Base-by-base conservation (phyloP, 2,888 invertebrate species). In the Latrodectus hesperus region DNA sequence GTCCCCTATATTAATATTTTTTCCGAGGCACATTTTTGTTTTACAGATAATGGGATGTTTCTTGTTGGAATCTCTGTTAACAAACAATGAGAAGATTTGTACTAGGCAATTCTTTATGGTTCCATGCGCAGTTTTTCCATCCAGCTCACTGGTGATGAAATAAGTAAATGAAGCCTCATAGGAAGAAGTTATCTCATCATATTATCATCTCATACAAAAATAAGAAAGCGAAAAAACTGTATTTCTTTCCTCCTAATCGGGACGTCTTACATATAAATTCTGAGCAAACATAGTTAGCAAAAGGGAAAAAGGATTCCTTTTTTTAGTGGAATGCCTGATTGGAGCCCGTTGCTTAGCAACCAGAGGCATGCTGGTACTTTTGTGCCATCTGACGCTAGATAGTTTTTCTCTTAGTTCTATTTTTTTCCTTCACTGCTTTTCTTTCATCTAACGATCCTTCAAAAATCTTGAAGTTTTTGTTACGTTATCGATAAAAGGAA, bases 281-380 rank as follows among this genome's bases (percentile, higher is more conserved):
- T 67, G 73, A 81, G 72, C 73, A 73, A 81, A 80, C 80, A 73
- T 67, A 81, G 81, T 81, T 81, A 81, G 72, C 81, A 81, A 73
- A 74, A 52, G 81, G 55, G 67, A 81, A 81, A 67, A 67, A 81
- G 71, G 73, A 53, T 67, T 73, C 53, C 22, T 51, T 38, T 26
- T 60, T 60, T 60, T 11, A 12, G 14, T 60, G 60, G 67, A 81
- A 81, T 74, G 81, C 74, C 81, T 81, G 81, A 81, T 81, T 81
- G 81, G 81, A 81, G 55, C 74, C n/a, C 10, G 81, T 81, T 67
- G 81, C 81, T 81, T 73, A 67, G 81, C 73, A 74, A 81, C 81
- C 38, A 38, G 38, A 17, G 16, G 53, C 60, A 74, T 81, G 73
- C 67, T 81, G 81, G 73, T 73, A 81, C 81, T 81, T 73, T 81